These are phyloP conservation scores for Tychaedon coryphoeus DNA, from an alignment of 2,113 vertebrate species.

Conservation along the genomic window DNA sequence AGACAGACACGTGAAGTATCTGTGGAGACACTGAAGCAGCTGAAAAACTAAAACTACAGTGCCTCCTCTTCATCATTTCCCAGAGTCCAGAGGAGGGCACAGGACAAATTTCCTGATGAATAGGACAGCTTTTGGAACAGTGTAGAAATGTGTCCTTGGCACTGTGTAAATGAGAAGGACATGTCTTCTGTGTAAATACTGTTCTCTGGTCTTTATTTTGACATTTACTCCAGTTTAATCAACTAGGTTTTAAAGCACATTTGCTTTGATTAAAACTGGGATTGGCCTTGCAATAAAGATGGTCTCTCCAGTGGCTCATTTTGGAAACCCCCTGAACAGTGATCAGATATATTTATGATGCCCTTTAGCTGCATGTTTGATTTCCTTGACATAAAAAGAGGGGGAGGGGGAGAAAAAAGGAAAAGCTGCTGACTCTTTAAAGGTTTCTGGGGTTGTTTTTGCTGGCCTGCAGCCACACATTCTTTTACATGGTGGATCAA, in stretches of 20 bases:
- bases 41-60: neutral
- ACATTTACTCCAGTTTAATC: constrained; percentile 58
- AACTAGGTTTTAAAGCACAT: constrained; percentile 57
- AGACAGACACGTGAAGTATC: neutral
- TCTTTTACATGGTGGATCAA: constrained; percentile 58
- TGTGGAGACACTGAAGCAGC: neutral
- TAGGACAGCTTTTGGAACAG: neutral
- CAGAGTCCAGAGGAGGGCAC: neutral
- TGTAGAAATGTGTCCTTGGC: neutral
- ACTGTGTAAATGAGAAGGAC: neutral
- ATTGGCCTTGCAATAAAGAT: constrained; percentile 54
- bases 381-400: constrained; percentile 65
- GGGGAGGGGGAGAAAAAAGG: neutral
- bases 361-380: constrained; percentile 65
- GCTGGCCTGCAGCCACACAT: constrained; percentile 64
- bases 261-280: constrained; percentile 60
- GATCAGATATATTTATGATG: constrained; percentile 72
- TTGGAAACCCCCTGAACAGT: constrained; percentile 30
- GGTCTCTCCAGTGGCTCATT: constrained; percentile 55
- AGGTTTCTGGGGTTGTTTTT: constrained; percentile 55
- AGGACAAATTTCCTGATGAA: neutral
- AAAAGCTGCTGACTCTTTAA: constrained; percentile 44
- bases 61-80: neutral
- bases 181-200: constrained; percentile 4
- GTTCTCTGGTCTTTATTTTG: constrained; percentile 3